Percentiles rank a stretch among this genome's conserved stretches.
phyloP scores from a whole-genome alignment of 2,888 invertebrate genomes.

The Hymenopus coronatus region DNA sequence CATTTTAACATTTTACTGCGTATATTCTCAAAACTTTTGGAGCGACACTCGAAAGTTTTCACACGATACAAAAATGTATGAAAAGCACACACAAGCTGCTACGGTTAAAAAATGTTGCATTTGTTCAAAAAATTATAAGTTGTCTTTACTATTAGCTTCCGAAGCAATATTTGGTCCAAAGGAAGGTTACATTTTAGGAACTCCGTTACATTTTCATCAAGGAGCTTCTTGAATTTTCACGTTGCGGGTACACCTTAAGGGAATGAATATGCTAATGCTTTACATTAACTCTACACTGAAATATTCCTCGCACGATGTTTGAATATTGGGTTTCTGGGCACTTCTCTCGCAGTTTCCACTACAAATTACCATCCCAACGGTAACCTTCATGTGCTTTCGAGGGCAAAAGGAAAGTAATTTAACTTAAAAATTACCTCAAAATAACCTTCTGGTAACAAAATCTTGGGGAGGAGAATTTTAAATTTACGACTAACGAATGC shows the following conservation, averaged over 20 bases:
- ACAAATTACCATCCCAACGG: neutral
- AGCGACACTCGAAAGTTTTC: too few species aligned
- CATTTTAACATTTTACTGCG: too few species aligned
- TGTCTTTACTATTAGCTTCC: too few species aligned
- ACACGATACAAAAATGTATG: too few species aligned
- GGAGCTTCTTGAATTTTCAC: neutral
- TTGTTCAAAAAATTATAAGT: too few species aligned
- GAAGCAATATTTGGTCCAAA: neutral
- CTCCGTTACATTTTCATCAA: neutral
- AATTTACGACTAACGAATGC: neutral
- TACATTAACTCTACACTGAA: neutral
- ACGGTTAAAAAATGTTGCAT: too few species aligned
- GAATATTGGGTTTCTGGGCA: neutral
- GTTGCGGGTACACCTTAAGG: neutral
- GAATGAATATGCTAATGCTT: neutral
- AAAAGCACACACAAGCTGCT: too few species aligned
- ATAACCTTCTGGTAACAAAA: neutral
- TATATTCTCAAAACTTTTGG: too few species aligned
- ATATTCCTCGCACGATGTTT: neutral
- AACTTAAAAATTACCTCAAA: neutral
- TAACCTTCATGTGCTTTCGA: neutral
- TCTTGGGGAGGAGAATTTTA: neutral
- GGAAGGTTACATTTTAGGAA: neutral
- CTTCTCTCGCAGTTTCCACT: neutral
- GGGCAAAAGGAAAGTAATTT: neutral